phyloP scores from a whole-genome alignment of 1,140 invertebrate genomes.

The Drosophila pseudoobscura region DNA sequence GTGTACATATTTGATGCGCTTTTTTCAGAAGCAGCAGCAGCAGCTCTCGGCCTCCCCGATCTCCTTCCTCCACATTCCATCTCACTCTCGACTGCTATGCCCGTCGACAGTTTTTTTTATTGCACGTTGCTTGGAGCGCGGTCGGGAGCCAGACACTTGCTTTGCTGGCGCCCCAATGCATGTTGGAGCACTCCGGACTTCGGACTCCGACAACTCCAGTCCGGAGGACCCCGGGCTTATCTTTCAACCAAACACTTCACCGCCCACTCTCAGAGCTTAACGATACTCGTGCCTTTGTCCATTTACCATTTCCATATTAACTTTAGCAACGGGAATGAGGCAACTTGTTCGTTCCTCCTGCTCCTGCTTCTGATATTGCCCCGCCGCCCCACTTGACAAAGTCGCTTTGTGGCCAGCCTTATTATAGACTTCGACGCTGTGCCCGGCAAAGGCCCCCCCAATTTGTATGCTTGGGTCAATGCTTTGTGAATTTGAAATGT shows the following conservation, averaged over 20 bases:
- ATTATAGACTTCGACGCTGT: constrained; percentile 10
- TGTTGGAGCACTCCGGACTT: constrained; percentile 40
- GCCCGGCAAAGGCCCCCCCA: too few relatives aligned
- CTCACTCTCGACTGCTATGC: not conserved
- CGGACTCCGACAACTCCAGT: constrained; percentile 1
- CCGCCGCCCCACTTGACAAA: constrained; percentile 8
- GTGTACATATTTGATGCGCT: constrained; percentile 59
- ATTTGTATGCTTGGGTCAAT: constrained; percentile 21
- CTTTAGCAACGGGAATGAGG: constrained; percentile 30
- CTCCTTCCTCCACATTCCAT: not conserved
- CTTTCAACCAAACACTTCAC: constrained; percentile 55
- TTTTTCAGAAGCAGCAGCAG: constrained; percentile 27
- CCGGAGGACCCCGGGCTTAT: constrained; percentile 38
- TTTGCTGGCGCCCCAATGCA: constrained; percentile 45
- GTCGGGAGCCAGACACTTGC: constrained; percentile 30
- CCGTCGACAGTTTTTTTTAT: constrained; percentile 47
- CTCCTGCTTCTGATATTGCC: not conserved
- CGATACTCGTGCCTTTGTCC: constrained; percentile 54
- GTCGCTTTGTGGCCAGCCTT: constrained; percentile 15
- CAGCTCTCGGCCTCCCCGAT: not conserved
- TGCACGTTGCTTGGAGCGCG: too few relatives aligned
- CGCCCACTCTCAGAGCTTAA: constrained; percentile 48
- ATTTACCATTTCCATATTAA: constrained; percentile 58
- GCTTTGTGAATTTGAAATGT: constrained; percentile 68
- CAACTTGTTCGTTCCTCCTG: not conserved